Base-by-base conservation (phyloP, 2,888 invertebrate genomes). In the Pandemis cinnamomeana region DNA sequence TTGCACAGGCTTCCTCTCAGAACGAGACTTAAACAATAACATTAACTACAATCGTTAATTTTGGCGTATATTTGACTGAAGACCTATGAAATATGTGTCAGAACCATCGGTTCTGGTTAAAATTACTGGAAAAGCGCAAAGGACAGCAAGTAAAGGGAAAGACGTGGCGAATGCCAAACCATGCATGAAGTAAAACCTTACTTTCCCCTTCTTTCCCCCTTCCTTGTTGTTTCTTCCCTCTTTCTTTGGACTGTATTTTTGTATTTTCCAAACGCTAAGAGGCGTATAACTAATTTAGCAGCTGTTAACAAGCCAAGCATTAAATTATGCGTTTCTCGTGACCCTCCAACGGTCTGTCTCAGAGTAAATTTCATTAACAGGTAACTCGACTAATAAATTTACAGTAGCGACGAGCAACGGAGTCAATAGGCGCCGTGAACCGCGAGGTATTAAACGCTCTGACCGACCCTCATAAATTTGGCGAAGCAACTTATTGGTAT, bases 401-500 rank as follows among this genome's bases (percentile, higher is more conserved):
- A 55, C 41, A 58, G 67, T 53, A 58, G 55, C 67, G 53, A n/a
- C 61, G 61, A 20, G 27, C 58, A 58, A 58, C 61, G 61, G 8
- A 67, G 67, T 72, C 71, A 61, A 67, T 71, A 67, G 71, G 71
- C 66, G 15, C 10, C 53, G n/a, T 64, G 69, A 70, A 51, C 64
- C 69, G 64, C 64, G 72, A 68, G 73, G 69, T 73, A 69, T 73
- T 73, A 70, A 73, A 64, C 69, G 64, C 44, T 15, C 55, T 55
- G 55, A 72, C 69, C 73, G 82, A 88, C 87, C 87, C 79, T 82
- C 79, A 86, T 87, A 88, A 87, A 87, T 86, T 80, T 75, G 73
- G 75, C 72, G 77, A 67, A 72, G 79, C 79, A 84, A 86, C 83
- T 84, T 87, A 88, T 89, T 84, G 86, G 84, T 86, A 87, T 85